Conservation (phyloP, 1,140 invertebrate genomes). For the Macrobrachium rosenbergii region DNA sequence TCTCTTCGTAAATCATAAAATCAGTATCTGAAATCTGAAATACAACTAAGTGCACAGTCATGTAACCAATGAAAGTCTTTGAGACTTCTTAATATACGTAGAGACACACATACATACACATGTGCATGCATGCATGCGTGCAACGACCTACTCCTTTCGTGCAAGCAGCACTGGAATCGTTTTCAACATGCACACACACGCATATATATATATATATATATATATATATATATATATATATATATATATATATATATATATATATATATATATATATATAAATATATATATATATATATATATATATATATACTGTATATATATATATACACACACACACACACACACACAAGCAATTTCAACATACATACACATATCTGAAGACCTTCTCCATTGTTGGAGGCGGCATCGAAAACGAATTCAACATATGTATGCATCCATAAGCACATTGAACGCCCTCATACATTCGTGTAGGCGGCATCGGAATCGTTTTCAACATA, state of each 20-base stretch:
- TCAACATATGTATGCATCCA: no score
- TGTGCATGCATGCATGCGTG: neutral
- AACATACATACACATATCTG: no score
- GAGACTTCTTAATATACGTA: neutral
- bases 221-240: neutral
- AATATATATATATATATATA: conserved; percentile 13
- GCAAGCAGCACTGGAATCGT: no score
- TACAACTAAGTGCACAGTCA: no score
- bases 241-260: conserved; percentile 11
- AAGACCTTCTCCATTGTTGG: no score
- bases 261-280: neutral
- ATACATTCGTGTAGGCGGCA: neutral
- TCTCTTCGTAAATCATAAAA: no score
- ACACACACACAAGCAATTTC: neutral
- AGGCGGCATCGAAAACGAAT: no score
- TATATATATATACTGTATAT: conserved; percentile 22
- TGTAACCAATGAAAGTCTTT: no score
- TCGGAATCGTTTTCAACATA: no score
- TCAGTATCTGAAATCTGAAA: no score
- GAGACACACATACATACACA: neutral
- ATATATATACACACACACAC: neutral
- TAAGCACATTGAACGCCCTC: no score
- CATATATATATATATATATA: conserved; percentile 15
- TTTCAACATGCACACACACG: neutral
- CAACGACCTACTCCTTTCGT: neutral